Evolutionary conservation across 2,113 vertebrate species (phyloP).

Genomic region (Alces alces): DNA sequence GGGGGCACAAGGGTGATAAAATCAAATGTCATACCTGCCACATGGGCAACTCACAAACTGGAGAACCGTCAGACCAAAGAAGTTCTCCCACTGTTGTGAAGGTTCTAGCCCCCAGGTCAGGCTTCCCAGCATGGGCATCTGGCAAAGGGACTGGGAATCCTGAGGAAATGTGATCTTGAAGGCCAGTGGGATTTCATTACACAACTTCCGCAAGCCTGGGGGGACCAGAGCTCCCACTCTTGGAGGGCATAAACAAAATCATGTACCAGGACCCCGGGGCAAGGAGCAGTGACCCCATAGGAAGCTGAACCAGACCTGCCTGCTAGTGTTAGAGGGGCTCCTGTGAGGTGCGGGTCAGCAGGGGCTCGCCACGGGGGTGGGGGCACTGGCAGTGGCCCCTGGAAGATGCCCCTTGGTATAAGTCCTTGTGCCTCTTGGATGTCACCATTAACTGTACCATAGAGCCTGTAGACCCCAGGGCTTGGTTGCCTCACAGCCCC

Average conservation of each 20-base stretch:
- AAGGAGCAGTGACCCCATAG: not conserved
- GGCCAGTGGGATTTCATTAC: not conserved
- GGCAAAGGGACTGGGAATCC: not conserved
- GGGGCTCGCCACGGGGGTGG: not conserved
- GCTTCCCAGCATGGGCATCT: not conserved
- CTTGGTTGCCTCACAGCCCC: not conserved
- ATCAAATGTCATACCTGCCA: not conserved
- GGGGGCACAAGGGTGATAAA: not conserved
- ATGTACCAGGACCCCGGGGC: not conserved
- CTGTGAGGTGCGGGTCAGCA: not conserved
- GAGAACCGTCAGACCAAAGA: not conserved
- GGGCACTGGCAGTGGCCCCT: not conserved
- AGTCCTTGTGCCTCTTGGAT: not conserved
- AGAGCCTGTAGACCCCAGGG: not conserved
- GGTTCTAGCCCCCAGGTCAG: not conserved
- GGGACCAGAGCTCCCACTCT: not conserved
- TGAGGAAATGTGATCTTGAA: not conserved
- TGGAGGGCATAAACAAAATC: not conserved
- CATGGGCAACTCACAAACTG: not conserved
- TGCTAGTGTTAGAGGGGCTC: not conserved
- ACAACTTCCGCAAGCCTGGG: not conserved
- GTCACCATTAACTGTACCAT: not conserved
- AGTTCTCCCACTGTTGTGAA: not conserved
- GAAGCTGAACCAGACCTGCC: not conserved
- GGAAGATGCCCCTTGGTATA: not conserved